Evolutionary conservation across 2,113 vertebrate species (phyloP).

Genomic region (Thoracochromis brauschi): DNA sequence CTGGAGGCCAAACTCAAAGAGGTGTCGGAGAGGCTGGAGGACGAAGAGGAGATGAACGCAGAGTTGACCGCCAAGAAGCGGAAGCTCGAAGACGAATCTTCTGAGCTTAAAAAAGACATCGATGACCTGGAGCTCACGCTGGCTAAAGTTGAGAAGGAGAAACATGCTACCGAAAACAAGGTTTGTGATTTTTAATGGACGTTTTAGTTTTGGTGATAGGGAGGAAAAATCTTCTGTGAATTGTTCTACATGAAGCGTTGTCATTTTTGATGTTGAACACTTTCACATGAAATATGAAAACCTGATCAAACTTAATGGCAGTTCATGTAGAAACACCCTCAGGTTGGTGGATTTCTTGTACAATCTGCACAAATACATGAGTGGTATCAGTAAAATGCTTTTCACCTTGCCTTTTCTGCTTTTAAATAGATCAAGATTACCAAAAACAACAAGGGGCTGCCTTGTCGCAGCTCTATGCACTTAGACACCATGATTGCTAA

Average conservation of each 20-base stretch:
- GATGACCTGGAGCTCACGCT: slow-evolving; percentile 81
- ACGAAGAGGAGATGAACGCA: slow-evolving; percentile 74
- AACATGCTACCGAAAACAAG: slow-evolving; percentile 82
- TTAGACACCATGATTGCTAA: not conserved
- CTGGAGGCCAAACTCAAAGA: slow-evolving; percentile 81
- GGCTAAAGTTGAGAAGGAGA: slow-evolving; percentile 81
- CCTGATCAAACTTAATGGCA: not conserved
- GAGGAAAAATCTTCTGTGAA: not conserved
- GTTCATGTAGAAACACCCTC: fast-evolving
- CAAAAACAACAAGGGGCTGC: not conserved
- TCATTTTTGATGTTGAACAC: not conserved
- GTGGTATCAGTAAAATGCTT: fast-evolving
- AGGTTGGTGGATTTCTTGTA: not conserved
- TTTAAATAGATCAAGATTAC: not conserved
- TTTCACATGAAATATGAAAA: not conserved
- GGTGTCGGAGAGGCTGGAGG: slow-evolving; percentile 75
- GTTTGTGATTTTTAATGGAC: not conserved
- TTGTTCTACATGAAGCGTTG: not conserved
- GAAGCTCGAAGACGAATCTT: slow-evolving; percentile 72
- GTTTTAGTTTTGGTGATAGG: not conserved
- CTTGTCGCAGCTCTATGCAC: fast-evolving
- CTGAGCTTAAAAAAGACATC: slow-evolving; percentile 80
- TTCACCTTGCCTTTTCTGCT: not conserved
- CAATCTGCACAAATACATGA: not conserved
- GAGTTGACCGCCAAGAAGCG: slow-evolving; percentile 54